Conservation (phyloP, 1,140 invertebrate species). For the Hypothenemus hampei region DNA sequence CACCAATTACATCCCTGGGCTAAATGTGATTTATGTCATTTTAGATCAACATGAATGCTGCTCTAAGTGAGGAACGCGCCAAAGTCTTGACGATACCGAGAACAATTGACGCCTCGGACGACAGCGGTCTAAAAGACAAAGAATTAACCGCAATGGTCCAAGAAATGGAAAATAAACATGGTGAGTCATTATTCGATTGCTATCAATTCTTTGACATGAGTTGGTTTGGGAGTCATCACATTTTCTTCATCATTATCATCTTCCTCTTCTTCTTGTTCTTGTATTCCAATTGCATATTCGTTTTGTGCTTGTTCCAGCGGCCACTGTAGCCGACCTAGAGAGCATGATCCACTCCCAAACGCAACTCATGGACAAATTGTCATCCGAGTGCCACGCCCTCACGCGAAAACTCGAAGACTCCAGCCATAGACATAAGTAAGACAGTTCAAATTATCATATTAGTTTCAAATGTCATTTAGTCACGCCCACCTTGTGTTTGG, state of each 20-base stretch:
- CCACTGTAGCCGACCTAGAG: slow-evolving; percentile 78
- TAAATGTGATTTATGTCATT: slow-evolving; percentile 5
- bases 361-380: slow-evolving; percentile 81
- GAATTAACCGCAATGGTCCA: slow-evolving; percentile 66
- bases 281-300: not conserved
- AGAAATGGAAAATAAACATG: slow-evolving; percentile 75
- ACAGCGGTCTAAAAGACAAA: slow-evolving; percentile 46
- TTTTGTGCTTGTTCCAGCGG: slow-evolving; percentile 55
- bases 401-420: slow-evolving; percentile 80
- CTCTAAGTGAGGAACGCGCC: slow-evolving; percentile 39
- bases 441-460: slow-evolving; percentile 28
- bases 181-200: slow-evolving; percentile 50
- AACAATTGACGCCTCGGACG: slow-evolving; percentile 38
- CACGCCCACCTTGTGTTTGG: slow-evolving; percentile 47
- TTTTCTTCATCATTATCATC: not conserved
- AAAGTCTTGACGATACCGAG: slow-evolving; percentile 29
- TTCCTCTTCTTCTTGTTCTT: not conserved
- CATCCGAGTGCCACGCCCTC: slow-evolving; percentile 76
- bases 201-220: slow-evolving; percentile 36
- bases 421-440: slow-evolving; percentile 78
- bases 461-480: no score
- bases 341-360: slow-evolving; percentile 80
- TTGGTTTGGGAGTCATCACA: slow-evolving; percentile 36
- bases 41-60: slow-evolving; percentile 48
- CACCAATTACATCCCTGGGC: not conserved